Conservation (phyloP, 2,888 invertebrate species). For the Drosophila colorata region DNA sequence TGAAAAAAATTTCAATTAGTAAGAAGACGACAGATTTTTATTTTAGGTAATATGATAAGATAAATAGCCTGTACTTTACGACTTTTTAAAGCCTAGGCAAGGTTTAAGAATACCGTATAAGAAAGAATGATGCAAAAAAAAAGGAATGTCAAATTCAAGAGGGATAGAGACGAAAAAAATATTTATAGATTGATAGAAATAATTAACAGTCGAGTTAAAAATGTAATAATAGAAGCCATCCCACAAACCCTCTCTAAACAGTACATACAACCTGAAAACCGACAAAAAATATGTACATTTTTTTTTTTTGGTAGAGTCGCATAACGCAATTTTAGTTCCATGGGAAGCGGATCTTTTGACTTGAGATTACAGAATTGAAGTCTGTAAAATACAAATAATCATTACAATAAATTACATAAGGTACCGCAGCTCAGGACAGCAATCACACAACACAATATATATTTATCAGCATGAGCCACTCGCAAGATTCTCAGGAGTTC, state of each 20-base stretch:
- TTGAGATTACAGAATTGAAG: background rate
- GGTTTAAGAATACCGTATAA: background rate
- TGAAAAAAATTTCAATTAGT: background rate
- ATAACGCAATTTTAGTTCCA: background rate
- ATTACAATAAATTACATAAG: background rate
- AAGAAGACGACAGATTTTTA: background rate
- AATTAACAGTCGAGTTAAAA: background rate
- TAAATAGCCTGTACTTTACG: too few species aligned
- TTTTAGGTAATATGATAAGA: background rate
- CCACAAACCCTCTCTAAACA: too few species aligned
- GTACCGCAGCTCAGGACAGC: background rate
- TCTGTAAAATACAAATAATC: background rate
- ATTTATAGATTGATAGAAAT: background rate
- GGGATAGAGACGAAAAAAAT: too few species aligned
- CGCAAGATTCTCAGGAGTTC: slow-evolving; percentile 5
- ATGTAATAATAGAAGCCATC: too few species aligned
- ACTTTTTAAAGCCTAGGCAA: background rate
- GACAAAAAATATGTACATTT: too few species aligned
- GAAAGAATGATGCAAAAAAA: too few species aligned
- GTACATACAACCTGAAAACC: background rate
- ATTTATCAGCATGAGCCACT: background rate
- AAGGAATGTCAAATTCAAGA: background rate
- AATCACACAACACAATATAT: background rate
- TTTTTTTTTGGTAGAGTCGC: background rate
- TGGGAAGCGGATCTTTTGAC: background rate